These are phyloP conservation scores for Myotis pilosus DNA, from an alignment of 2,797 vertebrate genomes.

Conservation along the genomic window DNA sequence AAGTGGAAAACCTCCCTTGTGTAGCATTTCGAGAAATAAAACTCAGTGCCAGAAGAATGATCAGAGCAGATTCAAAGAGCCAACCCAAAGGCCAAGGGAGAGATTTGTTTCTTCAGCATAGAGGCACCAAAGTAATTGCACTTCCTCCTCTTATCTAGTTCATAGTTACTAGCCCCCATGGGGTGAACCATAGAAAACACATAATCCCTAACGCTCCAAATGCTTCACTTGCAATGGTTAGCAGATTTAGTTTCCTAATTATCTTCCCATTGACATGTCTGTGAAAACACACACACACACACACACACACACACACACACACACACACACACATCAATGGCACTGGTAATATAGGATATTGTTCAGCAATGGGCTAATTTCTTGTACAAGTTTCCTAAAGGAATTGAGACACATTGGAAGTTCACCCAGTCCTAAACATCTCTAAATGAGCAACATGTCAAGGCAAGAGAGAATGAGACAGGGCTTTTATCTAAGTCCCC, in stretches of 20 bases:
- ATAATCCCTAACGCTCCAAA: neutral
- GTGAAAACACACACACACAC: neutral
- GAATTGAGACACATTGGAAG: neutral
- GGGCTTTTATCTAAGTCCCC: neutral
- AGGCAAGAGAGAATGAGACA: neutral
- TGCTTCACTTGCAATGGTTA: neutral
- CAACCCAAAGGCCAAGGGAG: slow-evolving; percentile 50
- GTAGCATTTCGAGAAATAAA: neutral
- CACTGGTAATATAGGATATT: neutral
- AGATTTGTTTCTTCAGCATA: slow-evolving; percentile 23
- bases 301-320: neutral
- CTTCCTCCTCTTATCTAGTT: slow-evolving; percentile 21
- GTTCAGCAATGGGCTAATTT: neutral
- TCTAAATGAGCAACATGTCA: neutral
- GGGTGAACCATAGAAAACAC: neutral
- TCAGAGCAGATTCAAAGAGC: neutral
- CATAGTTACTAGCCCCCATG: neutral
- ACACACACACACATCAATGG: neutral
- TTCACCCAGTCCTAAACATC: neutral
- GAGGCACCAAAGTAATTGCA: slow-evolving; percentile 42
- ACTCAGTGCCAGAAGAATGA: neutral
- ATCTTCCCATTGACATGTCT: neutral
- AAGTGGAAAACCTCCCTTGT: neutral
- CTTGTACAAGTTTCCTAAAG: neutral
- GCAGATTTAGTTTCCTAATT: neutral